Evolutionary conservation across 2,888 invertebrate genomes (phyloP).

Genomic region (Leucoptera coffeella): DNA sequence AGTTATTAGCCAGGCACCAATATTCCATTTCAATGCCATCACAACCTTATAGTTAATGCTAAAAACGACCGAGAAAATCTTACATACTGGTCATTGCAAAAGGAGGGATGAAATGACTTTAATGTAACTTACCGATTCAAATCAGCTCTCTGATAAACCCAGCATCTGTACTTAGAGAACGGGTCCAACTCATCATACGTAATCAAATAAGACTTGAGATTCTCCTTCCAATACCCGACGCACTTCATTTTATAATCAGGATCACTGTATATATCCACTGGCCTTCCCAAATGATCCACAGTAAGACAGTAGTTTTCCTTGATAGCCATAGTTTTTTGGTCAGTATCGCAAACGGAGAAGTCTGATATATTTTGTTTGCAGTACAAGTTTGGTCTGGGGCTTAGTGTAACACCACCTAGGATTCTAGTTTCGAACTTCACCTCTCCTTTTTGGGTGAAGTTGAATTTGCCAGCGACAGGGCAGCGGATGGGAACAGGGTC

Average conservation of each 20-base stretch:
- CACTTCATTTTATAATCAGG: slow-evolving; percentile 96
- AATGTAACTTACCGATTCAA: slow-evolving; percentile 64
- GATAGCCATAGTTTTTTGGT: slow-evolving; percentile 89
- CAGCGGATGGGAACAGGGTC: slow-evolving; percentile 89
- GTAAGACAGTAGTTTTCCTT: slow-evolving; percentile 95
- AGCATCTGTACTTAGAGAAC: slow-evolving; percentile 91
- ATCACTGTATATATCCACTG: slow-evolving; percentile 93
- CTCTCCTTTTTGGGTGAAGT: slow-evolving; percentile 88
- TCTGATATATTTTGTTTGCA: slow-evolving; percentile 93
- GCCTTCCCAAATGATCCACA: slow-evolving; percentile 92
- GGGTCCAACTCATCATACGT: slow-evolving; percentile 96
- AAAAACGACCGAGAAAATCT: not conserved
- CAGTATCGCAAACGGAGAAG: slow-evolving; percentile 91
- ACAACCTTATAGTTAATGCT: not conserved
- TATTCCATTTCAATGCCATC: not conserved
- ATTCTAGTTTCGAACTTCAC: slow-evolving; percentile 89
- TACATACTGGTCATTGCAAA: not conserved
- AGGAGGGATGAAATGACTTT: not conserved
- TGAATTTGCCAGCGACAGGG: slow-evolving; percentile 94
- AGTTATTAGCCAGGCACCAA: too few relatives aligned
- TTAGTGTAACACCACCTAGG: slow-evolving; percentile 89
- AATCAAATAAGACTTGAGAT: slow-evolving; percentile 90
- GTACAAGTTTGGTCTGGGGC: slow-evolving; percentile 86
- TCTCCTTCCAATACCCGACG: slow-evolving; percentile 97
- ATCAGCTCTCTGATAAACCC: slow-evolving; percentile 96